Evolutionary conservation across 2,113 vertebrate genomes (phyloP).

Genomic region (Notothenia rossii): DNA sequence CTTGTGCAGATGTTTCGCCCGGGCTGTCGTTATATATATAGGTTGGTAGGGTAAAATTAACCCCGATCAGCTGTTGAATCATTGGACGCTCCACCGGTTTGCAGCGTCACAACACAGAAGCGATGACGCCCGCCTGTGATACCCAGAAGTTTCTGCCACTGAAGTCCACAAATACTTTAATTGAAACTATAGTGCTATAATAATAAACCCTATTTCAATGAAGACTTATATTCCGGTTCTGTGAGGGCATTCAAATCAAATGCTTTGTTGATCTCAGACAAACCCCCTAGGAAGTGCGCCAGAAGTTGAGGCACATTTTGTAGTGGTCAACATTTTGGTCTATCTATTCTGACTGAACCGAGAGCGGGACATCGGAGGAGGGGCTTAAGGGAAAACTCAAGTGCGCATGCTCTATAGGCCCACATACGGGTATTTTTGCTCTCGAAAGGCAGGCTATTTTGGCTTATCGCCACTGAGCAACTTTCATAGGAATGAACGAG

Average conservation of each 20-base stretch:
- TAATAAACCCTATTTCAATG: background rate
- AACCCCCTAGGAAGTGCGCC: too few relatives aligned
- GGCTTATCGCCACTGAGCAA: too few relatives aligned
- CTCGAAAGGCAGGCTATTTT: too few relatives aligned
- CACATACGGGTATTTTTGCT: too few relatives aligned
- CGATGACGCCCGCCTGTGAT: constrained; percentile 51
- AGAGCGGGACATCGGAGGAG: too few relatives aligned
- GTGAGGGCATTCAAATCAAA: background rate
- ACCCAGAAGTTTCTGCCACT: constrained; percentile 27
- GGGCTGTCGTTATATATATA: constrained; percentile 29
- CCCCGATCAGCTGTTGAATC: constrained; percentile 78
- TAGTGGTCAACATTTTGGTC: too few relatives aligned
- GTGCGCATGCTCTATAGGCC: too few relatives aligned
- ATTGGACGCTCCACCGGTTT: constrained; percentile 71
- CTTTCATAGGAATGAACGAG: too few relatives aligned
- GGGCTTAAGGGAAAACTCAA: too few relatives aligned
- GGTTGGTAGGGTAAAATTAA: constrained; percentile 51
- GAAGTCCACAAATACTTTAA: background rate
- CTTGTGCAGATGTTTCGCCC: background rate
- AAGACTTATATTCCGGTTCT: background rate
- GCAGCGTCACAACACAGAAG: constrained; percentile 72
- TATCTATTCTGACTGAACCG: too few relatives aligned
- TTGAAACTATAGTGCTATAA: too few relatives aligned
- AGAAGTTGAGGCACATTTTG: too few relatives aligned
- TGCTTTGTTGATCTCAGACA: constrained; percentile 29